Evolutionary conservation across 2,797 vertebrate genomes (phyloP).

Genomic region (Borostomias antarcticus): DNA sequence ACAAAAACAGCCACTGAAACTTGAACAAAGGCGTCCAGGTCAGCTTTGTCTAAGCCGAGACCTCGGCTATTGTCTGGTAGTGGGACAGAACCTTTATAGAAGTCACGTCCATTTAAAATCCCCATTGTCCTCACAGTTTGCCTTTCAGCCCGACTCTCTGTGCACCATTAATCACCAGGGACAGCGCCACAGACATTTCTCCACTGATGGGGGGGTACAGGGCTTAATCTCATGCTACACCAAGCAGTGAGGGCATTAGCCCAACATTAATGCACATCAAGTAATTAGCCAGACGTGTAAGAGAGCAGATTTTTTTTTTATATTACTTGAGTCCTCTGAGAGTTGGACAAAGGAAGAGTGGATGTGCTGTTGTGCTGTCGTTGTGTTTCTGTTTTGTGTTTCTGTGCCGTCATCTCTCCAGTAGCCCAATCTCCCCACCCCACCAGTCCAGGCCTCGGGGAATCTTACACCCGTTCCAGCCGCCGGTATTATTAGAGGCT

Average conservation of each 20-base stretch:
- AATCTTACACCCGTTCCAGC: neutral
- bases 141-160: constrained; percentile 48
- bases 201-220: constrained; percentile 26
- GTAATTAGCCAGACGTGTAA: neutral
- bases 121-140: constrained; percentile 50
- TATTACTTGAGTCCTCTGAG: neutral
- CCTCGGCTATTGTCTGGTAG: constrained; percentile 43
- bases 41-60: constrained; percentile 50
- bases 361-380: neutral
- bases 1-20: constrained; percentile 37
- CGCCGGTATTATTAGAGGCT: constrained; percentile 16
- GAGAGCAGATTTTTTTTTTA: neutral
- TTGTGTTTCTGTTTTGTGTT: neutral
- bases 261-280: neutral
- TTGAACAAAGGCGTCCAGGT: constrained; percentile 50
- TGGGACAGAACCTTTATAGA: constrained; percentile 41
- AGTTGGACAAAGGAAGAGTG: neutral
- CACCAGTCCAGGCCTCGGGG: neutral
- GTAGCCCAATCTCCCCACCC: neutral
- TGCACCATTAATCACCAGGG: constrained; percentile 59
- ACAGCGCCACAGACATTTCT: constrained; percentile 36
- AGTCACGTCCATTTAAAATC: constrained; percentile 61
- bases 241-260: neutral
- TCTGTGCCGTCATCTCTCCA: neutral
- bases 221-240: neutral